A percentile compares a stretch with the other conserved stretches of the same genome.
Conservation (phyloP, 1,140 invertebrate species). For the Halesus radiatus region DNA sequence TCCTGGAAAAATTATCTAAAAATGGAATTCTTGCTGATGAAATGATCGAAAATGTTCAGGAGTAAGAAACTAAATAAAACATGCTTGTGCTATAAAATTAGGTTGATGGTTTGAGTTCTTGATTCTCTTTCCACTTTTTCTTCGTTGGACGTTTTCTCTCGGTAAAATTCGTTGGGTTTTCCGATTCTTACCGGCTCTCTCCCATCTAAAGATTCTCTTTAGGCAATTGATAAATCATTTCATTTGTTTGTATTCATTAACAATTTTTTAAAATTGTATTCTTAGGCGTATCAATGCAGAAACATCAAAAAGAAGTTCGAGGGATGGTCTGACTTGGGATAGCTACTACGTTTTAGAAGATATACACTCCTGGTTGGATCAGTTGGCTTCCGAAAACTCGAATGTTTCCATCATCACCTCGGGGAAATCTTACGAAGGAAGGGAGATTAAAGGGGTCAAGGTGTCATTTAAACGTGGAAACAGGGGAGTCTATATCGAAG, state of each 20-base stretch:
- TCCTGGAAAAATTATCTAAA: conserved; percentile 11
- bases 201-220: too few species aligned
- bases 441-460: conserved; percentile 75
- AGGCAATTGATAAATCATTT: too few species aligned
- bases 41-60: conserved; percentile 39
- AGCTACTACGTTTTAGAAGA: conserved; percentile 68
- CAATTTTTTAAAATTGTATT: not conserved
- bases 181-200: too few species aligned
- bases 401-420: conserved; percentile 66
- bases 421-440: conserved; percentile 72
- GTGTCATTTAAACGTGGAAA: conserved; percentile 70
- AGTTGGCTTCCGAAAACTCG: conserved; percentile 65
- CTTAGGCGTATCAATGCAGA: conserved; percentile 5
- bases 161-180: too few species aligned
- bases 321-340: conserved; percentile 59
- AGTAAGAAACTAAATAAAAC: conserved; percentile 14
- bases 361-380: conserved; percentile 67
- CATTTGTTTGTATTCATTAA: too few species aligned
- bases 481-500: conserved; percentile 61
- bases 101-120: too few species aligned
- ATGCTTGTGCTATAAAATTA: too few species aligned
- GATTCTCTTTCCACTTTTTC: too few species aligned
- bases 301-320: too few species aligned
- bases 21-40: conserved; percentile 31
- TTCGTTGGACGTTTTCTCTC: too few species aligned